Base-by-base conservation (phyloP, 2,888 invertebrate genomes). In the Cantharis rustica region DNA sequence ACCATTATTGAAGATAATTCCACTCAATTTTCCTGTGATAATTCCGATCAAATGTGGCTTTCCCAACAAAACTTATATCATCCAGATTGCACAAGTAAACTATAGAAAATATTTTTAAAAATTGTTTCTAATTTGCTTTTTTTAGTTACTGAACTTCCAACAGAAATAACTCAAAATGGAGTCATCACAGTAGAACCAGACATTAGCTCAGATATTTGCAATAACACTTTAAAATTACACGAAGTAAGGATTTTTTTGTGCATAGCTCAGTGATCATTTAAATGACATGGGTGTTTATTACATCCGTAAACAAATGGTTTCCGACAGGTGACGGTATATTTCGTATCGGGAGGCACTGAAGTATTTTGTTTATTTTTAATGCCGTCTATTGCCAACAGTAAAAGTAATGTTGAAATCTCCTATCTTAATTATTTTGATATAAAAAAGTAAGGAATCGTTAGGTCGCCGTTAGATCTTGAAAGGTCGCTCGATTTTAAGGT, bases 71-170 rank as follows among this genome's bases (percentile, higher is more conserved):
- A 86, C 74, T 75, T 88, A 86, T 4, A 70, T 1, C 88, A 90
- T 79, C 92, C 92, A 0, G 92, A 93, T 82, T 93, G 93, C 84
- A 83, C 87, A 74, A 83, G 87, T 87, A 82, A 75, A 72, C 70
- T 89, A 5, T 61, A 13, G 10, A n/a, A 20, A 61, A 61, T 23
- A 64, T 17, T 84, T 83, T 79, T 80, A 90, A 7, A 9, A 2
- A 0, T n/a, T 31, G 5, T 1, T 47, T 47, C n/a, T 9, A n/a
- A n/a, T 13, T 47, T 47, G 9, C 0, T 47, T n/a, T 4, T 47
- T 47, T 9, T 47, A 47, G 90, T 89, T 70, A 88, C 89, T 0
- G 88, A 89, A 79, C 79, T 90, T 62, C 90, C 91, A 1, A 88
- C 89, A 72, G 87, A 88, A 77, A 84, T 90, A 11, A 87, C 88